These are phyloP conservation scores for Rhynchonycteris naso DNA, from an alignment of 2,797 vertebrate species.

Conservation along the genomic window DNA sequence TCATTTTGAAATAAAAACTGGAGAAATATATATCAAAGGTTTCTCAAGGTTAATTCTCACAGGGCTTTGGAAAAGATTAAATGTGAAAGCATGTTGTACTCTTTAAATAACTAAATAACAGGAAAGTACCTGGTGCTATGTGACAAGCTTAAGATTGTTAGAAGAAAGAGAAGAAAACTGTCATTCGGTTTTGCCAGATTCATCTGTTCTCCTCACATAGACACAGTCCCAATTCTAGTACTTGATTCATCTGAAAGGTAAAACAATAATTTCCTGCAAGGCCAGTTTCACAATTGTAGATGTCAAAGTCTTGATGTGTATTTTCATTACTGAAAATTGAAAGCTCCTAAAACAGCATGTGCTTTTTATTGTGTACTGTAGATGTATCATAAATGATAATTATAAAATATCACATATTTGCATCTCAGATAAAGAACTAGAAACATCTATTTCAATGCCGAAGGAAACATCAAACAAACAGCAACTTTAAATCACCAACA, in stretches of 20 bases:
- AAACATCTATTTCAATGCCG: background rate
- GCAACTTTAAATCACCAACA: background rate
- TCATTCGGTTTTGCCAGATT: background rate
- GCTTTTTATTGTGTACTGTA: background rate
- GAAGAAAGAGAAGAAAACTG: slow-evolving; percentile 3
- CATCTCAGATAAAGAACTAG: background rate
- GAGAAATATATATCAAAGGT: background rate
- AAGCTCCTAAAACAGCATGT: background rate
- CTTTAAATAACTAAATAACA: background rate
- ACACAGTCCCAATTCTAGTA: background rate
- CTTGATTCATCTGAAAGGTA: slow-evolving; percentile 1
- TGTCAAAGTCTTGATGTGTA: background rate
- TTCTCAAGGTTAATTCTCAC: background rate
- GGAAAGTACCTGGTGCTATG: background rate
- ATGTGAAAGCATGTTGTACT: background rate
- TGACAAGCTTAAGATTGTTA: background rate
- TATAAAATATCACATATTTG: background rate
- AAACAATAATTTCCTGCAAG: background rate
- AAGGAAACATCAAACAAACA: background rate
- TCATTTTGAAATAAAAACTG: background rate
- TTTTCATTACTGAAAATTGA: background rate
- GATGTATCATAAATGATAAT: background rate
- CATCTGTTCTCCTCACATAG: slow-evolving; percentile 30
- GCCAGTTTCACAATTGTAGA: background rate
- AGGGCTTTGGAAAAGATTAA: background rate